Evolutionary conservation across 2,797 vertebrate genomes (phyloP), one percentile per base, ranked within the genome.

Genomic region (Enteromius treurensis): DNA sequence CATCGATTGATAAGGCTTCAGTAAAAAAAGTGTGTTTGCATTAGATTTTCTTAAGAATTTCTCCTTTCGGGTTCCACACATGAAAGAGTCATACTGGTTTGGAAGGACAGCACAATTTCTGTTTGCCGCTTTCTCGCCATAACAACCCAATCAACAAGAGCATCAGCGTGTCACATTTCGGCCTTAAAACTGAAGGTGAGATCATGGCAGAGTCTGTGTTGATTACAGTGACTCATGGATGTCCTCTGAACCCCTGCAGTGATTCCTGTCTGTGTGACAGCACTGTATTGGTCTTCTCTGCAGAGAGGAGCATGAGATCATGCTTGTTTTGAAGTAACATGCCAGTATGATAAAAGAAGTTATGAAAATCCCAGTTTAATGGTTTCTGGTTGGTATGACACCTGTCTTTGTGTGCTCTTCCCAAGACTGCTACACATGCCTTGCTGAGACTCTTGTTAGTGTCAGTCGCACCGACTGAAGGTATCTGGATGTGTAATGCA

Each of bases 261-360:
- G 78, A 74, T 88, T 89, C 42, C 53, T 49, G 84, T 88, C 87
- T 90, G 91, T 90, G 87, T 86, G 77, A 85, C 86, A 76, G 84
- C 81, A 83, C 42, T 82, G 68, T 81, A 86, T 70, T 70, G 83
- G 85, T 88, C 86, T 90, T 86, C 67, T 77, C 86, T 89, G 90
- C 82, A 69, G 45, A 88, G 86, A 80, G 82, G n/a, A 87, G 49
- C 53, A 91, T 93, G 91, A 93, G 89, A 80, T 88, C 87, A 93
- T 91, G 64, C 79, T 70, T 70, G 53, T 78, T 77, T 82, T 32
- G n/a, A 69, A 45, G 32, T 2, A 40, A n/a, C 10, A 21, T 23
- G 13, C 51, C 37, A 69, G 37, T 23, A 14, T 58, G 53, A 83
- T 37, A 37, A 69, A 70, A 53, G 17, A 15, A 7, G 21, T 21